Conservation (phyloP, 1,140 invertebrate genomes). For the Camponotus floridanus region DNA sequence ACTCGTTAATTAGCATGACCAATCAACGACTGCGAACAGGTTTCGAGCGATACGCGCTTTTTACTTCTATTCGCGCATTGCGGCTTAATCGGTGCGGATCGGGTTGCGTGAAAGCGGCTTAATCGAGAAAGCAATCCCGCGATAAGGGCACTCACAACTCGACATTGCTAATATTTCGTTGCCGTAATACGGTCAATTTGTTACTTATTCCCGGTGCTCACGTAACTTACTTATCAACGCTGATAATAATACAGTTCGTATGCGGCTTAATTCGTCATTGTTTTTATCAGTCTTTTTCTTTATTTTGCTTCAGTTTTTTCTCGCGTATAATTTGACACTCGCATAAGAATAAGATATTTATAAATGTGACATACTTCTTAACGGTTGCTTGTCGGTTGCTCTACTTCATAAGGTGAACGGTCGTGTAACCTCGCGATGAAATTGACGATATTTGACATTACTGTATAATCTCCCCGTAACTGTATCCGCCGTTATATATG, state of each 20-base stretch:
- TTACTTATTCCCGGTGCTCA: conserved; percentile 26
- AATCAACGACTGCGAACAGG: not conserved
- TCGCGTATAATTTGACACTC: conserved; percentile 11
- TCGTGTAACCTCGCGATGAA: not conserved
- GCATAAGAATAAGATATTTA: conserved; percentile 26
- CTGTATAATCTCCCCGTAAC: not conserved
- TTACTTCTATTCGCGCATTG: not conserved
- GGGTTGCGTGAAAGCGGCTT: conserved; percentile 9
- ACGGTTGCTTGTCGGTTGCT: not conserved
- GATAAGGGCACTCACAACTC: conserved; percentile 25
- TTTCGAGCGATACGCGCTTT: not conserved
- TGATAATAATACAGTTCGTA: not conserved
- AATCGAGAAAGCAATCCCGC: no score
- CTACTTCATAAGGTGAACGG: not conserved
- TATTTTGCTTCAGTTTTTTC: not conserved
- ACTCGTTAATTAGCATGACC: conserved; percentile 51
- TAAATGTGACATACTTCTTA: not conserved
- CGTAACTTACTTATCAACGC: conserved; percentile 1
- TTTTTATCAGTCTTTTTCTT: conserved; percentile 28
- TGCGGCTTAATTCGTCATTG: not conserved
- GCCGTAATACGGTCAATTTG: conserved; percentile 36
- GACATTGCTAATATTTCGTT: conserved; percentile 31
- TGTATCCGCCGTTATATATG: not conserved
- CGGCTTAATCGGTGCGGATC: conserved; percentile 34
- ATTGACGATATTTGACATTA: conserved; percentile 7